A percentile compares a stretch with the other conserved stretches of the same genome.
These are phyloP conservation scores for Eupleurogrammus muticus DNA, from an alignment of 2,797 vertebrate genomes.

Conservation along the genomic window DNA sequence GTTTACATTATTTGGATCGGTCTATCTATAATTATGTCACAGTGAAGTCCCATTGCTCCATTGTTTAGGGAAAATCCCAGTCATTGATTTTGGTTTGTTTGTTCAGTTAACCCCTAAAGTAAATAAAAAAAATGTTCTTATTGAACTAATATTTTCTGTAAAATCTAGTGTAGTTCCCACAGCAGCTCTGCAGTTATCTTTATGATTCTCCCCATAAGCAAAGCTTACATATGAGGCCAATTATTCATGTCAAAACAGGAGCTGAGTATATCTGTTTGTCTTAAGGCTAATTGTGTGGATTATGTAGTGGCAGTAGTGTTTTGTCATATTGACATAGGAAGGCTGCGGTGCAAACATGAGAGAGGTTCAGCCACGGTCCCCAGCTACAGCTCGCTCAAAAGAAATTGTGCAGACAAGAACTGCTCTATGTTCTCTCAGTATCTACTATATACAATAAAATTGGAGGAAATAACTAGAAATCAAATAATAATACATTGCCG, in stretches of 20 bases:
- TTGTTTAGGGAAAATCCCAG: no score
- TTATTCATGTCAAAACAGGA: neutral
- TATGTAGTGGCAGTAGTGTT: neutral
- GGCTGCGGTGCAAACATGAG: neutral
- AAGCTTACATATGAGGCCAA: neutral
- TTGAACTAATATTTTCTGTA: neutral
- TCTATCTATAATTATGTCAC: no score
- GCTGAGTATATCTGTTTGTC: neutral
- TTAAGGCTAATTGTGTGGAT: neutral
- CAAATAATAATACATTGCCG: neutral
- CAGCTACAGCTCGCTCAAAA: constrained; percentile 7
- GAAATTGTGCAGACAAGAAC: neutral
- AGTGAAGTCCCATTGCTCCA: neutral
- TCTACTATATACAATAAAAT: neutral
- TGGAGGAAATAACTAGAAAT: neutral
- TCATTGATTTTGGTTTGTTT: neutral
- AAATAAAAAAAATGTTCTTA: neutral
- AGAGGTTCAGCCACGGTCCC: neutral
- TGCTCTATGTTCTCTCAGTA: neutral
- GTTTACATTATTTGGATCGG: neutral
- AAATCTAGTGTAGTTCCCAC: neutral
- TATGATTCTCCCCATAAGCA: neutral
- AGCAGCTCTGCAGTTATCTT: no score
- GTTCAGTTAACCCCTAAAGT: neutral
- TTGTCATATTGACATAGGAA: constrained; percentile 7